Conservation (phyloP, 2,888 invertebrate species). For the Leptopterna dolabrata region DNA sequence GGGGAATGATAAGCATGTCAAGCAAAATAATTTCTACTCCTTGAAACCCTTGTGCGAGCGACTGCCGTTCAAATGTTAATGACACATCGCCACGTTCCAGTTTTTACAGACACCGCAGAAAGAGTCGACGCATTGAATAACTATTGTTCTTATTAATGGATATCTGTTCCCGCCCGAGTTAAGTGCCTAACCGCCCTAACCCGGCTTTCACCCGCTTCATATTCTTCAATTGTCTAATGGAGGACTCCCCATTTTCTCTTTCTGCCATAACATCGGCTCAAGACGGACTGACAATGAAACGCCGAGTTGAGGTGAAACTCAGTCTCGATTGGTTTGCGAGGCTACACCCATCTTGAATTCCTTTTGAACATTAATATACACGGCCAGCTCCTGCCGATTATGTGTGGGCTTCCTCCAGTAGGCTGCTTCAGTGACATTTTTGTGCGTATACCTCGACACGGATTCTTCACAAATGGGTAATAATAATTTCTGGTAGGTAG, state of each 20-base stretch:
- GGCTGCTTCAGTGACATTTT: not conserved
- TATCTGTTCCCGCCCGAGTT: not conserved
- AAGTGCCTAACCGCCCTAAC: not conserved
- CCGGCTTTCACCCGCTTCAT: not conserved
- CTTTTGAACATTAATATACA: conserved; percentile 5
- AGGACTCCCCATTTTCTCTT: not conserved
- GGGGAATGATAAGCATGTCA: too few relatives aligned
- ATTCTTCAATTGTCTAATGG: conserved; percentile 7
- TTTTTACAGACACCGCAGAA: not conserved
- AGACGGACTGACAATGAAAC: not conserved
- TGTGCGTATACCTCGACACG: not conserved
- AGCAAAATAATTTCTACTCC: not conserved
- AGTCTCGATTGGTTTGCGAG: not conserved
- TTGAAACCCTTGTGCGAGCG: not conserved
- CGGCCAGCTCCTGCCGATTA: not conserved
- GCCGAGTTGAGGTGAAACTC: not conserved
- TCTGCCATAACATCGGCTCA: not conserved
- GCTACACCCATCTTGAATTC: not conserved
- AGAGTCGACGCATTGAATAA: not conserved
- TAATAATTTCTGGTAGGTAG: too few relatives aligned
- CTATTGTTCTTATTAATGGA: conserved; percentile 11
- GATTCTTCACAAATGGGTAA: not conserved
- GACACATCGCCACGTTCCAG: not conserved
- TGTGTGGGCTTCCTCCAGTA: not conserved
- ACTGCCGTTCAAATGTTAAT: not conserved